phyloP scores from a whole-genome alignment of 1,140 invertebrate species.

The Atta cephalotes region DNA sequence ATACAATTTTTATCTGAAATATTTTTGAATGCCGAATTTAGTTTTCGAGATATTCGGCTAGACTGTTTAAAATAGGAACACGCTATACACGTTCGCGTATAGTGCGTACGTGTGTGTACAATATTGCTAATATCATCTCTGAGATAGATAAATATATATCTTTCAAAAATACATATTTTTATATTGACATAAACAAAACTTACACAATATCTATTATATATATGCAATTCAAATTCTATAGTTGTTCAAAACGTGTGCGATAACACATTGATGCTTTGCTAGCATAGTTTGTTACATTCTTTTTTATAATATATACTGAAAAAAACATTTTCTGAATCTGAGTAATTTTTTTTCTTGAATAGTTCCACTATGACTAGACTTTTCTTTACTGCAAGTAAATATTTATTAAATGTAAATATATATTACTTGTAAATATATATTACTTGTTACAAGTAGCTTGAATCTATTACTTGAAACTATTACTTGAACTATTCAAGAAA shows the following conservation, averaged over 20 bases:
- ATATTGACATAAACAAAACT: neutral
- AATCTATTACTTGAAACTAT: no score
- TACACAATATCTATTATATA: neutral
- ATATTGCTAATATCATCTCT: neutral
- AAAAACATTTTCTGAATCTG: no score
- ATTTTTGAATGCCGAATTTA: neutral
- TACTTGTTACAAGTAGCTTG: no score
- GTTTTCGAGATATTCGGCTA: neutral
- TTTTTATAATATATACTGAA: constrained; percentile 12
- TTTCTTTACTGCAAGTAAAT: no score
- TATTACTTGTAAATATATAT: no score
- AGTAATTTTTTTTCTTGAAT: no score
- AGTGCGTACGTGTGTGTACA: neutral
- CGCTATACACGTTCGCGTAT: neutral
- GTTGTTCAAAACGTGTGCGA: neutral
- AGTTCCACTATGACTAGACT: no score
- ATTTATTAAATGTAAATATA: no score
- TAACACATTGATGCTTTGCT: constrained; percentile 64
- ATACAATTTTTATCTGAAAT: neutral
- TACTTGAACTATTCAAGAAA: no score
- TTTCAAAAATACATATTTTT: neutral
- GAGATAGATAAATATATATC: neutral
- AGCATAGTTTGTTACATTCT: constrained; percentile 21
- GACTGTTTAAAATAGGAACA: neutral
- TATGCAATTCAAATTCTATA: neutral